Base-by-base conservation (phyloP, 2,888 invertebrate genomes). In the Sarcophaga variegata region DNA sequence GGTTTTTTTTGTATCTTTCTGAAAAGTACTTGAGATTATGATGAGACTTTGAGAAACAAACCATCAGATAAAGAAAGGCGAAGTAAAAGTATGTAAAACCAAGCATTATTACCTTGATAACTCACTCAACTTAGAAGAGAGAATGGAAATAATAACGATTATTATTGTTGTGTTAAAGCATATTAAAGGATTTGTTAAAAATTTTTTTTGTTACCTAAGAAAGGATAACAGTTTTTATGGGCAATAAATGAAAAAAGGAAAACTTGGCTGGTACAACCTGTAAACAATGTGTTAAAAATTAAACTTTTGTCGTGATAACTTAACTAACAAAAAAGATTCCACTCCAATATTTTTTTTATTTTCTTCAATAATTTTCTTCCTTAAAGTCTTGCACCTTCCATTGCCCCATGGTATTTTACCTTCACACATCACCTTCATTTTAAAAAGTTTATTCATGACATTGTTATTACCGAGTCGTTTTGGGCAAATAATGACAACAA, bases 31-130 rank as follows among this genome's bases (percentile, higher is more conserved):
- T 59, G 25, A 62, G n/a, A 17, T 54, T 60, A 37, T 66, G 59
- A 20, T 67, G 59, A n/a, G 20, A 59, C 12, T 2, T 54, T 54
- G 54, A 14, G 17, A 4, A 60, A 70, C 17, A 54, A 54, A 14
- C 12, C 17, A 54, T 54, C 54, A 69, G 64, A n/a, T 20, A 54
- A 81, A 72, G 64, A 75, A 82, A 70, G 60, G 27, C 37, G 37
- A 54, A 74, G 78, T 66, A 74, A 64, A 8, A 74, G 71, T 72
- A 78, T 81, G 81, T 81, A 62, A 79, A 87, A 81, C 79, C 79
- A 79, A 79, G 78, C 66, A 76, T 87, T 82, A 87, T 84, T 87
- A 87, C 84, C 87, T 84, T 87, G 87, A 82, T 84, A 87, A 84
- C 72, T 84, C 64, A 60, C 64, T 84, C 12, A 72, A 45, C 71